These are phyloP conservation scores for Lysandra coridon DNA, from an alignment of 2,888 invertebrate species.

Conservation along the genomic window DNA sequence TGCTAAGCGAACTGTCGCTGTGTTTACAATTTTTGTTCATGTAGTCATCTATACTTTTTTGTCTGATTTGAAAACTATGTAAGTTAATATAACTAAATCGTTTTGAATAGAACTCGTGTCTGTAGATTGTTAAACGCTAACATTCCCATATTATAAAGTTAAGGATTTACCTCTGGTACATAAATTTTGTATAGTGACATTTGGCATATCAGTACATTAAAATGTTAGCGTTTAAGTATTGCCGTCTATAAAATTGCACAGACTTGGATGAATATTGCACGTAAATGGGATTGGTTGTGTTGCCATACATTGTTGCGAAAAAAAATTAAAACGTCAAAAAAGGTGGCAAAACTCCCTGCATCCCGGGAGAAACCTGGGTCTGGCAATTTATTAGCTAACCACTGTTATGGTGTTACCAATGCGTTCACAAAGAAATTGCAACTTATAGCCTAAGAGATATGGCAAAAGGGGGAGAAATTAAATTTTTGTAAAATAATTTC, in stretches of 20 bases:
- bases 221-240: slow-evolving; percentile 77
- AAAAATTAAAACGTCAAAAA: neutral
- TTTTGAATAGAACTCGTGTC: slow-evolving; percentile 13
- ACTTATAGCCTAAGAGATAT: slow-evolving; percentile 71
- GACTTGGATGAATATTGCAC: slow-evolving; percentile 43
- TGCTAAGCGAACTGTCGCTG: no score
- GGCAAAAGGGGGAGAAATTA: slow-evolving; percentile 72
- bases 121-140: slow-evolving; percentile 74
- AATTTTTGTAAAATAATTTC: slow-evolving; percentile 72
- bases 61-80: neutral
- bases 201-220: slow-evolving; percentile 37
- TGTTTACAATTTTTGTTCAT: no score
- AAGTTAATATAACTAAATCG: neutral
- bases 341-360: slow-evolving; percentile 3
- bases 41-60: neutral
- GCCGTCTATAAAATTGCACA: slow-evolving; percentile 65
- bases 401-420: slow-evolving; percentile 77
- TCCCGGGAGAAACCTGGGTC: slow-evolving; percentile 45
- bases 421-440: slow-evolving; percentile 70
- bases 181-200: neutral
- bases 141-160: slow-evolving; percentile 53
- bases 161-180: slow-evolving; percentile 35
- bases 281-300: neutral
- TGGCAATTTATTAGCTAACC: slow-evolving; percentile 49
- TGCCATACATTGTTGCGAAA: neutral